Base-by-base conservation (phyloP, 2,888 invertebrate genomes). In the Onthophagus sagittarius region DNA sequence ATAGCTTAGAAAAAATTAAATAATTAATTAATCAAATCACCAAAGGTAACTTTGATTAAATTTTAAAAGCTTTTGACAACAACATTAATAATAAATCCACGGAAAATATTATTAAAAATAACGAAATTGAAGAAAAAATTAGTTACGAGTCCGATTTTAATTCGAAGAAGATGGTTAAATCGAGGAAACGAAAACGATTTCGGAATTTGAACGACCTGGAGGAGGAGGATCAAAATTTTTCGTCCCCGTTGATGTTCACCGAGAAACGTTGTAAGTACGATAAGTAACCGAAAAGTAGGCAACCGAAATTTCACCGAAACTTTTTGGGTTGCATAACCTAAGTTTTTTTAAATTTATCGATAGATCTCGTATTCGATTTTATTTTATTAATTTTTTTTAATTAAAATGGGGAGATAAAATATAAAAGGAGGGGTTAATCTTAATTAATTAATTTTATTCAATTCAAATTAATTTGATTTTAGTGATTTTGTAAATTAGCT, bases 161-260 rank as follows among this genome's bases (percentile, higher is more conserved):
- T 62, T n/a, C n/a, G n/a, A n/a, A 73, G 9, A 76, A 71, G 11
- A 4, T 74, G 72, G 72, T 71, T 70, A 73, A 63, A 67, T 39
- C 2, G 65, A 32, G 4, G 69, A 73, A 73, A 71, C 72, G 70
- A 6, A 78, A 77, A 53, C 71, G 78, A 7, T 78, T 78, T 65
- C 70, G 77, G 1, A 77, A 78, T 63, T 74, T 75, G n/a, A 75
- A 76, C 11, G 78, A 78, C n/a, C 70, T 74, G 5, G 77, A 75
- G n/a, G 75, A 75, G 9, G 75, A 75, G n/a, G n/a, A n/a, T n/a
- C n/a, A n/a, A n/a, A n/a, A 11, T 15, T 69, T 69, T 13, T 33
- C 11, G 31, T 9, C 70, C 70, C n/a, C n/a, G n/a, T n/a, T n/a
- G n/a, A n/a, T n/a, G 62, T 23, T 23, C 1, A 31, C 13, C 13